Base-by-base conservation (phyloP, 2,888 invertebrate species). In the Fabriciana adippe region DNA sequence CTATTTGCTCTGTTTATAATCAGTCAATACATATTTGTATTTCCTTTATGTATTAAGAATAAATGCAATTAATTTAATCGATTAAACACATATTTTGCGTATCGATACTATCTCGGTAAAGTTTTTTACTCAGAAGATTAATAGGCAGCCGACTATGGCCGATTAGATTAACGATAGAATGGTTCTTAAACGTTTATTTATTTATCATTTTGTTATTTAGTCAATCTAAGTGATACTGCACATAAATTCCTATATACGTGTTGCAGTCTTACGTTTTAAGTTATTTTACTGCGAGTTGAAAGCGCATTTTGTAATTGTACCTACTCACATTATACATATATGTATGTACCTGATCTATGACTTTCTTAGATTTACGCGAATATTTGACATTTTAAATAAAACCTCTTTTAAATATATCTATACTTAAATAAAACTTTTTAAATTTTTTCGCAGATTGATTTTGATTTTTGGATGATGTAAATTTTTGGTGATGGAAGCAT, bases 1-100 rank as follows among this genome's bases (percentile, higher is more conserved):
- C 84, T 87, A 88, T 88, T 87, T 86, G 86, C 82, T 84, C 78
- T 78, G 83, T 84, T 86, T 87, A 86, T 85, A 85, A 85, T 87
- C 84, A 85, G 83, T 73, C 73, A 69, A 76, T 76, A 81, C 85
- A 84, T 85, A 89, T 89, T 86, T 87, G 80, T 75, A 77, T 78
- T 79, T 77, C 80, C 80, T 83, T 86, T 81, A 86, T 86, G 86
- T 87, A 81, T 83, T 81, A 79, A 80, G 79, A 82, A 83, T 81
- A 82, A 81, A 81, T 81, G 84, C 85, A 89, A 90, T 90, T 90
- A 89, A 86, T 82, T 76, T 74, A 57, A 72, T 75, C 79, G 89
- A 90, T 90, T 89, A 89, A 84, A 84, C 83, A 45, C 83, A 82
- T 82, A 84, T 80, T 83, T 80, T 81, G 78, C 60, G 79, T 69